Evolutionary conservation across 2,113 vertebrate species (phyloP), one percentile per base, ranked within the genome.

Genomic region (Datnioides undecimradiatus): DNA sequence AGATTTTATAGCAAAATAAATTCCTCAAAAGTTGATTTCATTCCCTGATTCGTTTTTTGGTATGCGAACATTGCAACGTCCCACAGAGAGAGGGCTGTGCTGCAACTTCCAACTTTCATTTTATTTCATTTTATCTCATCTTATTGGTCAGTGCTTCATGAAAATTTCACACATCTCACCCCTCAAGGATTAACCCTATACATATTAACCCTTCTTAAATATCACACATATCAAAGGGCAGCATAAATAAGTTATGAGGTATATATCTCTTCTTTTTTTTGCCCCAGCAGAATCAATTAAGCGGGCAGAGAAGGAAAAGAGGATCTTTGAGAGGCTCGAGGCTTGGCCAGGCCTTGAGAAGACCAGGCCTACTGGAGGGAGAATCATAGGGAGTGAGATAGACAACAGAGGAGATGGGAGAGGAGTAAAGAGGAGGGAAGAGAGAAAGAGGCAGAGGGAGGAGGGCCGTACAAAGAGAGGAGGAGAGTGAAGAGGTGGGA

Each of bases 151-250:
- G 90, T 80, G 60, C 87, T 90, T 93, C 92, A 94, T 95, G 77
- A 94, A 95, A 93, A 82, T 91, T 94, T 94, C 74, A 95, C 83
- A 87, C 66, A 40, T 51, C 80, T 82, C 80, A 45, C 79, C 64
- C 86, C 93, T 80, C 86, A 48, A 93, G 93, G 93, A 92, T 93
- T 93, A 93, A 91, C 87, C 88, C 92, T 91, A 92, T 93, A 94
- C 92, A 93, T 93, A 94, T 95, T 94, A 94, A 95, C 92, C 92
- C 92, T 93, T 94, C 92, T 93, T 94, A 95, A 94, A 95, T 93
- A 95, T 93, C 89, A 86, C 86, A 84, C 84, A 92, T 94, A 95
- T 95, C 94, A 95, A 95, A 95, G 93, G 84, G 59, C 80, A 77
- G 65, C 70, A 85, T 95, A 88, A 95, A 95, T 95, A 95, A 95